A percentile compares a stretch with the other conserved stretches of the same genome.
Evolutionary conservation across 1,140 invertebrate species (phyloP).

Genomic region (Cherax destructor): DNA sequence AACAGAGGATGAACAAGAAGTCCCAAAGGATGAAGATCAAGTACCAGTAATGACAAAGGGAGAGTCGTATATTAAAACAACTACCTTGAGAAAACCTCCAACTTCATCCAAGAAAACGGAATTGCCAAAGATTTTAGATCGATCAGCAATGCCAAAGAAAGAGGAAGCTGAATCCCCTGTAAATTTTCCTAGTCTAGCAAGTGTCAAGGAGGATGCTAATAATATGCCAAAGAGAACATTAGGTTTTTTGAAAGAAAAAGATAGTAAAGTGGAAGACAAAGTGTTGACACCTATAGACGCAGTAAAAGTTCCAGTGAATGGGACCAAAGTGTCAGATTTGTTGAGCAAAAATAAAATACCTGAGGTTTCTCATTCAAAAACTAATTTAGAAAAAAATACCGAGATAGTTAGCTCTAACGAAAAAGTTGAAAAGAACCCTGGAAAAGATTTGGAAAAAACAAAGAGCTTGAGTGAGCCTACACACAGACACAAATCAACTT

Average conservation of each 20-base stretch:
- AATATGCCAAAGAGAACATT: conserved; percentile 24
- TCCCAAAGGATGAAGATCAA: conserved; percentile 45
- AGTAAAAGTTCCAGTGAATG: conserved; percentile 39
- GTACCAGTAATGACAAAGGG: conserved; percentile 44
- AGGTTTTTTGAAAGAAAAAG: conserved; percentile 39
- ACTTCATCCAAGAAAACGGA: conserved; percentile 67
- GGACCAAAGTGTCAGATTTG: conserved; percentile 52
- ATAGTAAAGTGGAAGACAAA: conserved; percentile 35
- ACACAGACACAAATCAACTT: conserved; percentile 42
- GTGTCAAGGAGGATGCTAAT: conserved; percentile 30
- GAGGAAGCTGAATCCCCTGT: conserved; percentile 34
- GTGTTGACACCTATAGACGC: conserved; percentile 8
- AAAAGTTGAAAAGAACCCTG: conserved; percentile 21
- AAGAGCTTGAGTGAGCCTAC: conserved; percentile 20
- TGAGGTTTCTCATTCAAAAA: conserved; percentile 19
- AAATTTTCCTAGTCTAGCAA: conserved; percentile 13
- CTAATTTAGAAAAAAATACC: conserved; percentile 6
- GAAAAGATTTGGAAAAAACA: not conserved
- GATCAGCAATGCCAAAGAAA: conserved; percentile 16
- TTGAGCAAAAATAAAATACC: conserved; percentile 17
- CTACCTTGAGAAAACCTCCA: conserved; percentile 66
- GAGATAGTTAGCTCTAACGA: conserved; percentile 3
- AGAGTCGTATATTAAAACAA: conserved; percentile 63
- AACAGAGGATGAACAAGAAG: conserved; percentile 16
- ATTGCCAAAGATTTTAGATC: conserved; percentile 34